These are phyloP conservation scores for Eupithecia centaureata DNA, from an alignment of 2,888 invertebrate genomes.

Conservation along the genomic window DNA sequence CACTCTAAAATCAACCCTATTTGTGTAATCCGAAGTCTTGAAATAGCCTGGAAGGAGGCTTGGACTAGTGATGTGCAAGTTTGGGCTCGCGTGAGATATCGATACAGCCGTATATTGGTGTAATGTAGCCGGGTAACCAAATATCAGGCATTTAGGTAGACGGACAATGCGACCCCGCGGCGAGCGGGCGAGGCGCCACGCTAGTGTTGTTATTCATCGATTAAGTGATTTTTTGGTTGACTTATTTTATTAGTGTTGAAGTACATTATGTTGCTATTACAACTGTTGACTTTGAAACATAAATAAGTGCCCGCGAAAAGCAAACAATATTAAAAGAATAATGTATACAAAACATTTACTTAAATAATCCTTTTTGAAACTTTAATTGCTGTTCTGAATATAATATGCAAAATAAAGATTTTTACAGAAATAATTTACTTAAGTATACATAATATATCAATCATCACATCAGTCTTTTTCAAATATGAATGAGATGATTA, in stretches of 20 bases:
- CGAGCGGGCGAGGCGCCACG: constrained; percentile 73
- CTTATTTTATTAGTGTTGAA: background rate
- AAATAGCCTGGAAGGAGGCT: constrained; percentile 31
- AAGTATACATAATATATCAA: too few relatives aligned
- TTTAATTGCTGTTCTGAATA: too few relatives aligned
- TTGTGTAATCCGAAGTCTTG: constrained; percentile 20
- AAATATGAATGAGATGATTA: too few relatives aligned
- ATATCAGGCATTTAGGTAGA: constrained; percentile 80
- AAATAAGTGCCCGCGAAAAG: background rate
- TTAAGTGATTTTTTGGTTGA: constrained; percentile 3
- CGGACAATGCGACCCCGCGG: constrained; percentile 78
- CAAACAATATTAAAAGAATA: background rate
- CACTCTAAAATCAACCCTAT: constrained; percentile 47
- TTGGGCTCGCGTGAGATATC: constrained; percentile 57
- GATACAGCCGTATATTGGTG: constrained; percentile 72
- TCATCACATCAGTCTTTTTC: too few relatives aligned
- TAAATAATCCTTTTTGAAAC: too few relatives aligned
- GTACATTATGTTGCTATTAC: background rate
- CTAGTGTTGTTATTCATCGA: constrained; percentile 53
- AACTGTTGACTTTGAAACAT: background rate
- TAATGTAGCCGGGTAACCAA: constrained; percentile 78
- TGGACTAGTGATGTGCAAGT: constrained; percentile 55
- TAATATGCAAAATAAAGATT: too few relatives aligned
- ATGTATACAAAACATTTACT: too few relatives aligned
- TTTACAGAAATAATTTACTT: too few relatives aligned